Base-by-base conservation (phyloP, 1,140 invertebrate species). In the Eupristina koningsbergeri region DNA sequence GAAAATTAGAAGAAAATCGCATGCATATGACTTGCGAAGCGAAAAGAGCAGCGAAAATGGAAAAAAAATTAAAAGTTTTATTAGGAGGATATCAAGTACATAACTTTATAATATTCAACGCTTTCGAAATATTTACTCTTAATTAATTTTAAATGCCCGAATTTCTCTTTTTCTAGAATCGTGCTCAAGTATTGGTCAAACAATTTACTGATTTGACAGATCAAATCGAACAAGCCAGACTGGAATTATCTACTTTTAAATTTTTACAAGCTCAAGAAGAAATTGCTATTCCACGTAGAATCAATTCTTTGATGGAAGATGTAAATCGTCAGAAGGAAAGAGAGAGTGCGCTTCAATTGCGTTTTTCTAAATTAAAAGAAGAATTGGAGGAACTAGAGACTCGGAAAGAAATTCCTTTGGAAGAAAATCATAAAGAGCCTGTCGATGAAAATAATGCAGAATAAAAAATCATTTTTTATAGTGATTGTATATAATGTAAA, bases 31-130 rank as follows among this genome's bases (percentile, higher is more conserved):
- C 96, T 17, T 96, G 95, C 85, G 98, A 99, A 93, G 98, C 98
- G 0, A 99, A 99, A 93, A 95, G 96, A 83, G 99, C 98, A 74
- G 97, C 97, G 0, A 99, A 99, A 93, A 96, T 99, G 93, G 99
- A 99, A 91, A 99, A 99, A 90, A 99, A 99, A 93, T 92, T 99
- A 1, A 97, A 98, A 93, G 96, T 99, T 77, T 93, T 99, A 1
- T 97, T 98, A 26, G 98, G 96, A 45, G 97, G 97, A 26, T 98
- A 98, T 93, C 96, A 97, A 93, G 95, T 95, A 87, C 6, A 87
- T 81, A 19, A 29, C 26, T 85, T 81, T 76, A 85, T 83, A 84
- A 85, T 83, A 53, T 45, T 45, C 69, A 81, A 80, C 78, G 53
- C 29, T 53, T 31, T 69, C 84, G 80, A 31, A 81, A 80, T 17